phyloP scores from a whole-genome alignment of 1,140 invertebrate genomes.

The Notospermus geniculatus region DNA sequence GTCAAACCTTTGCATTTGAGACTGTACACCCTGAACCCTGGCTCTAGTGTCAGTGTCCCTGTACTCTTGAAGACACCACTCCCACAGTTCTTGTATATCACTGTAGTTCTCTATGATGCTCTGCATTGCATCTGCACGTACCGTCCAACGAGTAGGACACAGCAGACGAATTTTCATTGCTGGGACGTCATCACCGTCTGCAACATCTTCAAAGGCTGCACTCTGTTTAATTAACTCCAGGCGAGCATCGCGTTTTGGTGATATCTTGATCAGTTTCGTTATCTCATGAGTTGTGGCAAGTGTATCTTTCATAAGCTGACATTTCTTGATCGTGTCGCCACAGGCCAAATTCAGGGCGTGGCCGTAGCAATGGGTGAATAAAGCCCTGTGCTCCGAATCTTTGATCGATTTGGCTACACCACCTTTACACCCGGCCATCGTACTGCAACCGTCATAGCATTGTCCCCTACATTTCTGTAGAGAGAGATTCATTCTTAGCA shows the following conservation, averaged over 20 bases:
- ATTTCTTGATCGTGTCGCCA: slow-evolving; percentile 13
- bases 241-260: slow-evolving; percentile 2
- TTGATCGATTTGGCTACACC: slow-evolving; percentile 9
- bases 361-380: slow-evolving; percentile 15
- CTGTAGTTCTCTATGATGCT: slow-evolving; percentile 16
- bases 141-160: slow-evolving; percentile 12
- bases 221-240: too few relatives aligned
- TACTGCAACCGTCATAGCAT: slow-evolving; percentile 15
- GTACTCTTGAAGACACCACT: neutral
- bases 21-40: neutral
- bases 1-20: neutral
- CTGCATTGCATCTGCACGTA: neutral
- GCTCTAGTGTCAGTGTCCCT: neutral
- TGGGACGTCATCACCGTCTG: slow-evolving; percentile 1
- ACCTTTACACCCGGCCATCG: slow-evolving; percentile 8
- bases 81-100: neutral
- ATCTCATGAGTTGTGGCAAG: slow-evolving; percentile 14
- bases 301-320: slow-evolving; percentile 3
- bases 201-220: slow-evolving; percentile 1
- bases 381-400: neutral
- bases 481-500: slow-evolving; percentile 6
- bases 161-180: neutral
- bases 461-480: slow-evolving; percentile 15
- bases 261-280: slow-evolving; percentile 13
- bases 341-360: slow-evolving; percentile 12